Conservation (phyloP, 1,140 invertebrate genomes). For the Sinella curviseta region DNA sequence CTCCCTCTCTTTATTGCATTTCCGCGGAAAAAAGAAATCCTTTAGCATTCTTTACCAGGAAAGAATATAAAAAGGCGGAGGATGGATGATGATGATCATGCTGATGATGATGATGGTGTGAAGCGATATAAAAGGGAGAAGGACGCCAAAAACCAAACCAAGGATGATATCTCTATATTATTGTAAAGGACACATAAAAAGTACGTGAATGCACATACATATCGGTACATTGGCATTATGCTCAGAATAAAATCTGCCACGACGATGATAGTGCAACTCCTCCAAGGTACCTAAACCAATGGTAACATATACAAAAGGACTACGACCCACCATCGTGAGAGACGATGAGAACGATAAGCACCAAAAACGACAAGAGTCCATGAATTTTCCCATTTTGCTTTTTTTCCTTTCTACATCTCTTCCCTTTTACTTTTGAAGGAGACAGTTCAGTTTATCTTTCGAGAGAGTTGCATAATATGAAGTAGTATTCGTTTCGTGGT, state of each 20-base stretch:
- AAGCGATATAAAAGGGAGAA: not conserved
- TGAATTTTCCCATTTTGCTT: too few species aligned
- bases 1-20: conserved; percentile 9
- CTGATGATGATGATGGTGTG: conserved; percentile 1
- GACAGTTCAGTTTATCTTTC: not conserved
- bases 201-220: not conserved
- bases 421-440: not conserved
- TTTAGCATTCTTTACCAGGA: not conserved
- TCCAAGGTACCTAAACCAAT: too few species aligned
- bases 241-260: not conserved
- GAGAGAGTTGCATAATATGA: too few species aligned
- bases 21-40: conserved; percentile 1
- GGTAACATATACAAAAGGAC: too few species aligned
- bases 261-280: too few species aligned
- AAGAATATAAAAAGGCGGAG: not conserved
- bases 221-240: not conserved
- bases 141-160: not conserved
- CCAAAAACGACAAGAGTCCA: too few species aligned
- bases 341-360: too few species aligned
- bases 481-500: too few species aligned
- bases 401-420: not conserved
- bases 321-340: too few species aligned
- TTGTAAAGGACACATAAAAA: too few species aligned
- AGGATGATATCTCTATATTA: not conserved
- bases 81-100: not conserved